These are phyloP conservation scores for Eilema depressum DNA, from an alignment of 2,888 invertebrate species.

Conservation along the genomic window DNA sequence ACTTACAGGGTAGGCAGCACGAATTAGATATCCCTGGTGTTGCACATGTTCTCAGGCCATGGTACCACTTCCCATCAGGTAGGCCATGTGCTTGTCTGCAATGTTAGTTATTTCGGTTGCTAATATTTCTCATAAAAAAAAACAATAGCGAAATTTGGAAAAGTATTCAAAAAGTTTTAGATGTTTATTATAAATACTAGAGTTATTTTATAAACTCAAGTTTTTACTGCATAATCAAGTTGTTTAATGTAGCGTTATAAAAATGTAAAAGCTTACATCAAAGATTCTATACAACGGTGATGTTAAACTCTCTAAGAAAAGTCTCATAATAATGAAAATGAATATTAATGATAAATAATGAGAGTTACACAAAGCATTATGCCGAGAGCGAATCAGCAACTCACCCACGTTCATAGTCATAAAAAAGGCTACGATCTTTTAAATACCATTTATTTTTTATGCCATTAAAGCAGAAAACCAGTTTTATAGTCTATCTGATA, in stretches of 20 bases:
- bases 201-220: not conserved
- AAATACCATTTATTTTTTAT: not conserved
- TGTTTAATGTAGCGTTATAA: not conserved
- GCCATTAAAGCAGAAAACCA: not conserved
- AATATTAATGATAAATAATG: conserved; percentile 4
- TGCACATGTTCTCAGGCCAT: no score
- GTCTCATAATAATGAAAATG: conserved; percentile 4
- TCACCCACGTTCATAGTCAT: not conserved
- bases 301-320: not conserved
- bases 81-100: no score
- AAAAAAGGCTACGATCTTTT: not conserved
- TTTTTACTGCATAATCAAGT: not conserved
- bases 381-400: not conserved
- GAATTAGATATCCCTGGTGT: no score
- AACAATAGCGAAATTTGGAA: no score
- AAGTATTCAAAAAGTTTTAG: not conserved
- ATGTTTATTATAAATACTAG: not conserved
- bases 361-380: not conserved
- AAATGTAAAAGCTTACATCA: not conserved
- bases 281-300: not conserved
- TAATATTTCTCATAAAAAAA: no score
- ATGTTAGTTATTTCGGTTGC: no score
- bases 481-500: not conserved
- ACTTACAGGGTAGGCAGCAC: no score
- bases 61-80: no score